Evolutionary conservation across 2,888 invertebrate species (phyloP), one percentile per base, ranked within the genome.

Genomic region (Agrochola lota): DNA sequence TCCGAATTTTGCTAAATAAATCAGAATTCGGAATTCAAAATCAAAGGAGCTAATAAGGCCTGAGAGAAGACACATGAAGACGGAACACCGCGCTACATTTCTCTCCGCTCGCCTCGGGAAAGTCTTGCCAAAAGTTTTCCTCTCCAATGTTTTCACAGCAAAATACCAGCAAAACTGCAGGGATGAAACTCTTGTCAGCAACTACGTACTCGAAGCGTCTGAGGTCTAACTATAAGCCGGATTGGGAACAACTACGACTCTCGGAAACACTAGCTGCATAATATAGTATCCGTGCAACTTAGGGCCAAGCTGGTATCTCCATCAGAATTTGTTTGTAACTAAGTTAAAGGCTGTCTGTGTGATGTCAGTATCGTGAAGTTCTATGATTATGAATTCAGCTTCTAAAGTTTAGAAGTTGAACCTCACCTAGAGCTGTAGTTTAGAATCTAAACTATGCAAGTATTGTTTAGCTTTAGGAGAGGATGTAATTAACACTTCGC

Each of bases 251-350:
- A 67, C 67, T 66, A 43, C 46, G 66, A 55, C 30, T 67, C 30
- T 69, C 40, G 69, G 78, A 72, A 74, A 74, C 78, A 77, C 73
- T 63, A 57, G 63, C 55, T 82, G 83, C 73, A 71, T 77, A 82
- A 81, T 74, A 76, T 72, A 75, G 69, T 77, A 74, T 62, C 20
- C 43, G 43, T 66, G 74, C 68, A 78, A 59, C n/a, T 15, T 55
- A 46, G 12, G 67, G 20, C 26, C 23, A 74, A 85, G 74, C 72
- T 85, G 20, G 71, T 74, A 71, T 74, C 71, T 69, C 59, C 40
- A 52, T 57, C 52, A 57, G 59, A 70, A 69, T 57, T 66, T 66
- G 77, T 60, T 82, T 69, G 57, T 43, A 76, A 74, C 63, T 52
- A 52, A 68, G 17, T 80, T 69, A 52, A n/a, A 49, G 12, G n/a